These are phyloP conservation scores for Sisyra terminalis DNA, from an alignment of 2,888 invertebrate genomes.

Conservation along the genomic window DNA sequence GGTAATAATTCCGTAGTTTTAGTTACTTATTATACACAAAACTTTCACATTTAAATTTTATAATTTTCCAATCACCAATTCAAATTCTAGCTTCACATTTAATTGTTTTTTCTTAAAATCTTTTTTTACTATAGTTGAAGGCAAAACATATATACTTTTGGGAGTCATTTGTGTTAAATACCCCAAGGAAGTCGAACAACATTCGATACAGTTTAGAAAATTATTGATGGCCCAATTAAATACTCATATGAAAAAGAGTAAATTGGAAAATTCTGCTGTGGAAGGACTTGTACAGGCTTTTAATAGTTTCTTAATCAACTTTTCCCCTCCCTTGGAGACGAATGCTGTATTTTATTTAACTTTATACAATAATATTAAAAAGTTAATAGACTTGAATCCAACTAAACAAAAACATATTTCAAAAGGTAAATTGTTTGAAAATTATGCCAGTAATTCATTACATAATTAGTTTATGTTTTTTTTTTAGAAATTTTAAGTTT, in stretches of 20 bases:
- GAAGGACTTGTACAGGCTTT: conserved; percentile 16
- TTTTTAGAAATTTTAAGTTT: no score
- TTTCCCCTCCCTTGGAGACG: conserved; percentile 12
- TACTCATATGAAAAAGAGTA: not conserved
- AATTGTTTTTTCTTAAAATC: no score
- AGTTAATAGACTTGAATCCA: conserved; percentile 13
- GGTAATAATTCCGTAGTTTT: no score
- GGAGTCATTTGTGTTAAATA: conserved; percentile 19
- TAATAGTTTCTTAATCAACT: conserved; percentile 14
- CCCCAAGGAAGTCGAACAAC: conserved; percentile 16
- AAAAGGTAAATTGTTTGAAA: conserved; percentile 8
- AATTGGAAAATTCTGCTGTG: conserved; percentile 15
- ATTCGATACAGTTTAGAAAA: conserved; percentile 12
- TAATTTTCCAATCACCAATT: no score
- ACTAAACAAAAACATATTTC: conserved; percentile 13
- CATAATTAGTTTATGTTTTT: no score
- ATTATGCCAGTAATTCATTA: no score
- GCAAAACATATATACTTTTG: conserved; percentile 16
- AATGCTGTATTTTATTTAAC: conserved; percentile 13
- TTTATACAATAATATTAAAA: conserved; percentile 15
- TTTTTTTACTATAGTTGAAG: no score
- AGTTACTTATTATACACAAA: no score
- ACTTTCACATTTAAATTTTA: no score
- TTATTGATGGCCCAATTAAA: not conserved
- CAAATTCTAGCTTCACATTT: no score